Evolutionary conservation across 2,888 invertebrate genomes (phyloP).

Genomic region (Plagodis dolabraria): DNA sequence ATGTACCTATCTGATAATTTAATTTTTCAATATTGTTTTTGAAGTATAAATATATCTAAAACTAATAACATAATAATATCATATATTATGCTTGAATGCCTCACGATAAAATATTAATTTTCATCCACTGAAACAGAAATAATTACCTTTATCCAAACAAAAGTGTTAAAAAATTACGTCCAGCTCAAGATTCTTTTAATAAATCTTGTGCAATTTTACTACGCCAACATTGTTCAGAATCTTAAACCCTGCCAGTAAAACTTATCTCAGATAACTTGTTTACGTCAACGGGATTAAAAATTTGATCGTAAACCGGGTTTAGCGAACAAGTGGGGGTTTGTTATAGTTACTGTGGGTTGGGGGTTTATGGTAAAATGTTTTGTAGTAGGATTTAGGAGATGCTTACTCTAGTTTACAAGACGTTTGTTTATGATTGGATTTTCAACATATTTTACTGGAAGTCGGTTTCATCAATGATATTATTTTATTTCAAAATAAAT

Average conservation of each 20-base stretch:
- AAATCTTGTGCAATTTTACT: conserved; percentile 7
- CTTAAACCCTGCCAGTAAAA: conserved; percentile 46
- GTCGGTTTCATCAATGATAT: neutral
- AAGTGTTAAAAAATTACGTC: too few relatives aligned
- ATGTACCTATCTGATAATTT: too few relatives aligned
- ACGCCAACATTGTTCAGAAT: conserved; percentile 41
- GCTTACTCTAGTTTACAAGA: conserved; percentile 24
- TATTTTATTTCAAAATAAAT: neutral
- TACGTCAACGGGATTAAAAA: conserved; percentile 67
- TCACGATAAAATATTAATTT: too few relatives aligned
- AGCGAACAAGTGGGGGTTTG: conserved; percentile 33
- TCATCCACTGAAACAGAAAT: too few relatives aligned
- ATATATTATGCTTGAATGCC: too few relatives aligned
- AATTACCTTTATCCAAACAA: too few relatives aligned
- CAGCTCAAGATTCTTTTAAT: too few relatives aligned
- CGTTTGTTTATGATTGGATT: conserved; percentile 2
- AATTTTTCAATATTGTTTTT: too few relatives aligned
- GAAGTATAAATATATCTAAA: too few relatives aligned
- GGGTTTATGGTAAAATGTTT: conserved; percentile 24
- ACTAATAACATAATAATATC: too few relatives aligned
- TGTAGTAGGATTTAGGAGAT: conserved; percentile 26
- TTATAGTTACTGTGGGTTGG: conserved; percentile 4
- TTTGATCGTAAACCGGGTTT: conserved; percentile 57
- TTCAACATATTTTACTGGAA: neutral
- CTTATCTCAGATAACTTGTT: conserved; percentile 60